A percentile compares a stretch with the other conserved stretches of the same genome.
Evolutionary conservation across 2,888 invertebrate genomes (phyloP).

Genomic region (Tipula unca): DNA sequence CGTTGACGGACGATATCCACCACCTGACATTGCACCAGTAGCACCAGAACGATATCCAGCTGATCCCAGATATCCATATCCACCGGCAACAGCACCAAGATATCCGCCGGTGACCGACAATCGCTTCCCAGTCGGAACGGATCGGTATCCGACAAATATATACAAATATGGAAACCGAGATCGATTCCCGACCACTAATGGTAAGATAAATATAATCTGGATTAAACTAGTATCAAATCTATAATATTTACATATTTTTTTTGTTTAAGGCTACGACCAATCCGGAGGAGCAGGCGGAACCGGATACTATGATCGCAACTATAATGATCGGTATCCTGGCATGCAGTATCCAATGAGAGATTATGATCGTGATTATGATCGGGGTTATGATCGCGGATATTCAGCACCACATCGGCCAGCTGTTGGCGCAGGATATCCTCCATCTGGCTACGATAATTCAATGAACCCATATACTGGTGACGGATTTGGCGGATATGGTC

Average conservation of each 20-base stretch:
- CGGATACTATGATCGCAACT: constrained; percentile 36
- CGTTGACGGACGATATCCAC: constrained; percentile 24
- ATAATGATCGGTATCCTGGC: constrained; percentile 31
- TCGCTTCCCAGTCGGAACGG: constrained; percentile 47
- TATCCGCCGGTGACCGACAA: constrained; percentile 46
- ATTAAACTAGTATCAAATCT: not conserved
- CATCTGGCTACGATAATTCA: constrained; percentile 36
- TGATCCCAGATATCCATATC: constrained; percentile 33
- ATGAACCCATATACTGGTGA: constrained; percentile 36
- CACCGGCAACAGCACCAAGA: constrained; percentile 30
- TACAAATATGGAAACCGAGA: constrained; percentile 47
- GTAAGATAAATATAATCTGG: constrained; percentile 30
- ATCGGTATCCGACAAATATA: constrained; percentile 43
- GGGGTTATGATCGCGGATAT: constrained; percentile 29
- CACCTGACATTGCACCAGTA: constrained; percentile 14
- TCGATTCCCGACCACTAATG: constrained; percentile 41
- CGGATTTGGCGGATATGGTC: constrained; percentile 38
- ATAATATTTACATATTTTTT: not conserved
- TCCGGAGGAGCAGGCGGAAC: constrained; percentile 20
- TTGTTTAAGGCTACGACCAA: constrained; percentile 34
- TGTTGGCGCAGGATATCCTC: constrained; percentile 22
- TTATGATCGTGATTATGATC: constrained; percentile 21
- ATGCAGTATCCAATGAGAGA: not conserved
- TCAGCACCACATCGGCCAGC: constrained; percentile 37
- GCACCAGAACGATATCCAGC: constrained; percentile 27